These are phyloP conservation scores for Olivierus martensii DNA, from an alignment of 1,140 invertebrate species.

Conservation along the genomic window DNA sequence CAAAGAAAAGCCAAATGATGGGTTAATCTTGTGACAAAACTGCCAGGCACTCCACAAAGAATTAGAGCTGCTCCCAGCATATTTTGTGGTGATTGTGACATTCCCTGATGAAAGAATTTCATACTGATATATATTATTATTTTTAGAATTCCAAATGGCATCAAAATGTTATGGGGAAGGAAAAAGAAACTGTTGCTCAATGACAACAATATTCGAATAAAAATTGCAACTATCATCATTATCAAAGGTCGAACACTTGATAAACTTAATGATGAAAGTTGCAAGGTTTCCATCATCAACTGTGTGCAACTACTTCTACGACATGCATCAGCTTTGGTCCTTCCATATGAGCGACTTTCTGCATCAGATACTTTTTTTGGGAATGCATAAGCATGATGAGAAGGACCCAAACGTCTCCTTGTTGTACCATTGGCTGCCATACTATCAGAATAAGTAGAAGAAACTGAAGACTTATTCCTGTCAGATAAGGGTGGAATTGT, in stretches of 20 bases:
- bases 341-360: conserved; percentile 8
- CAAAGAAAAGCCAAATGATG: no score
- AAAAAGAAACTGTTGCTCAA: no score
- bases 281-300: conserved; percentile 11
- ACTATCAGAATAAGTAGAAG: not conserved
- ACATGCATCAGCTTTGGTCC: conserved; percentile 6
- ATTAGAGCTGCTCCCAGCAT: no score
- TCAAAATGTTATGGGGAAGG: no score
- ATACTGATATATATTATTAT: no score
- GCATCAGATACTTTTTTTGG: conserved; percentile 17
- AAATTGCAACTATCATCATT: not conserved
- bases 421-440: not conserved
- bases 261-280: conserved; percentile 5
- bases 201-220: no score
- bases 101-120: no score
- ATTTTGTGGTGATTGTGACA: no score
- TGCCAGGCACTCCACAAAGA: no score
- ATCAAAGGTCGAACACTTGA: conserved; percentile 1
- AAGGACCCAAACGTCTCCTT: conserved; percentile 1
- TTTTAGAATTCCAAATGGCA: no score
- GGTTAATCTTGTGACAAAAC: no score
- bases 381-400: conserved; percentile 7
- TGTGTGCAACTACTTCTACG: conserved; percentile 12
- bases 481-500: not conserved
- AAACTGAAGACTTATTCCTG: not conserved